Base-by-base conservation (phyloP, 2,113 vertebrate genomes). In the Brachyhypopomus occidentalis region DNA sequence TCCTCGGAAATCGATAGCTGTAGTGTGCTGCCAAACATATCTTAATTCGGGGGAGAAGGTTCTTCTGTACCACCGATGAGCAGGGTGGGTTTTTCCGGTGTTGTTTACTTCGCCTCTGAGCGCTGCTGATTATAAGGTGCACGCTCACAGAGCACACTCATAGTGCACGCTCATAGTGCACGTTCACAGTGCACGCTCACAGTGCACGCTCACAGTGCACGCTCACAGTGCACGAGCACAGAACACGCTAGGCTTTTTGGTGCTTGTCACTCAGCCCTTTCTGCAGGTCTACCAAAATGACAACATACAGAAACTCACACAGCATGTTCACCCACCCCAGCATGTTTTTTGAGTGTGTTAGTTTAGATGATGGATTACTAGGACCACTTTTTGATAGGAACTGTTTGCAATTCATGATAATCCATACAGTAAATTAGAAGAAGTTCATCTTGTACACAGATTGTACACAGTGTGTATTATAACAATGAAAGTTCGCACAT, bases 1-100 rank as follows among this genome's bases (percentile, higher is more conserved):
- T 81, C 80, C 62, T 27, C 41, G 17, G 30, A 72, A 79, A 86
- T 86, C 83, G 71, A 86, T 88, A 86, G 63, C 55, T 67, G 83
- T 67, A 79, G 72, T 76, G 23, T 16, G 7, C 27, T 82, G 70
- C 64, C 83, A 75, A 83, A 78, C 25, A 74, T 67, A 86, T 80
- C 74, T 84, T 87, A 74, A 86, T 84, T 80, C n/a, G 27, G 30
- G 30, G 30, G 30, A 59, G 64, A 70, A 36, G 16, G 62, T 17
- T 66, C 63, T 52, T 38, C 36, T 77, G 63, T 79, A 69, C 52
- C 16, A 34, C 55, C 25, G 71, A 75, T 58, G 77, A 74, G 56
- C 30, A 41, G 34, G 63, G 27, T 36, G 25, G 36, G 55, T 30
- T 56, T 60, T 67, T 75, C n/a, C 9, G 9, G 12, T 83, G 78